Evolutionary conservation across 23 tunicate species (phyloP).

Genomic region (Oikopleura albicans): DNA sequence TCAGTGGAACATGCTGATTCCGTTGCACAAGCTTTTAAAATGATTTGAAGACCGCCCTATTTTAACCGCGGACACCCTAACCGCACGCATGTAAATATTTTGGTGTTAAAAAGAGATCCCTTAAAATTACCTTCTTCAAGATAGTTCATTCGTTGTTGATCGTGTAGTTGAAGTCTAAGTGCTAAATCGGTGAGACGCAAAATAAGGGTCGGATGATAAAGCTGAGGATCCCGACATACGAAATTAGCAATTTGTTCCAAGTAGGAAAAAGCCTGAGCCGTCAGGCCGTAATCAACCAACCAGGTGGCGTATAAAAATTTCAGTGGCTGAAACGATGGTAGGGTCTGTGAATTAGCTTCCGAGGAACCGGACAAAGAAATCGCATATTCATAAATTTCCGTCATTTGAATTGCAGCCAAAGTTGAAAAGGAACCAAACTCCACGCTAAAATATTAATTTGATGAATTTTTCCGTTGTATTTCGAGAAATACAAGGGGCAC

Average conservation of each 20-base stretch:
- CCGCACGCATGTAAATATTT: too few relatives aligned
- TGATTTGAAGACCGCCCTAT: too few relatives aligned
- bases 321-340: conserved; percentile 41
- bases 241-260: conserved; percentile 51
- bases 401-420: conserved; percentile 37
- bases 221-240: conserved; percentile 25
- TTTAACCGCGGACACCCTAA: too few relatives aligned
- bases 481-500: too few relatives aligned
- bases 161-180: conserved; percentile 37
- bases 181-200: conserved; percentile 29
- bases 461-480: neutral
- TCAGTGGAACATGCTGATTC: too few relatives aligned
- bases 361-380: conserved; percentile 29
- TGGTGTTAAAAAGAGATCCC: too few relatives aligned
- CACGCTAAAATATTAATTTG: conserved; percentile 22
- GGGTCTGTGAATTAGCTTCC: neutral
- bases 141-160: conserved; percentile 12
- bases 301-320: conserved; percentile 77
- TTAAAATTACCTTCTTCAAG: neutral
- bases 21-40: too few relatives aligned
- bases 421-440: conserved; percentile 40
- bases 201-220: conserved; percentile 39
- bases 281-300: conserved; percentile 57
- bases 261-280: conserved; percentile 75
- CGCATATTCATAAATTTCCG: conserved; percentile 85